A percentile compares a stretch with the other conserved stretches of the same genome.
Conservation (phyloP, 1,140 invertebrate genomes). For the Plectrocnemia conspersa region DNA sequence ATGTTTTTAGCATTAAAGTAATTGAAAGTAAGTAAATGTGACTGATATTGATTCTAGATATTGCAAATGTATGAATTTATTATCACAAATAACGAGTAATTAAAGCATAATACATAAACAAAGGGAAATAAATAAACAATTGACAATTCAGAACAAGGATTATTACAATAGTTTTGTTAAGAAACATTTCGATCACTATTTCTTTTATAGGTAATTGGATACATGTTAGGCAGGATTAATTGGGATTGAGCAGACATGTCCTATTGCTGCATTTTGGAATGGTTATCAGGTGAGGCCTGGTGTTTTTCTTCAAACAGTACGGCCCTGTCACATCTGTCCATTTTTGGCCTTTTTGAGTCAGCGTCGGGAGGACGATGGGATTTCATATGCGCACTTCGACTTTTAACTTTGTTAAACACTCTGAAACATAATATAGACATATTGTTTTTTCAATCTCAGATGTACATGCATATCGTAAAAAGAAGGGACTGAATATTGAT, state of each 20-base stretch:
- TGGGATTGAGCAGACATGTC: slow-evolving; percentile 33
- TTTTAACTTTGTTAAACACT: slow-evolving; percentile 96
- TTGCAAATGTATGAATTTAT: too few species aligned
- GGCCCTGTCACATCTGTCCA: slow-evolving; percentile 54
- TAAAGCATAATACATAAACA: too few species aligned
- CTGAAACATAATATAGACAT: slow-evolving; percentile 65
- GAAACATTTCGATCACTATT: too few species aligned
- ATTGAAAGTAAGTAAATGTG: too few species aligned
- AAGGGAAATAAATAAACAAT: too few species aligned
- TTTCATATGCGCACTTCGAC: slow-evolving; percentile 97
- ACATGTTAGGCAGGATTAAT: slow-evolving; percentile 27
- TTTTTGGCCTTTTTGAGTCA: slow-evolving; percentile 53
- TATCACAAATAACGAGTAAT: too few species aligned
- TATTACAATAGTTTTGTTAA: too few species aligned
- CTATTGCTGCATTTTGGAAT: slow-evolving; percentile 41
- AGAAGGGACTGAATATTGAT: slow-evolving; percentile 34
- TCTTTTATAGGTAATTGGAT: slow-evolving; percentile 23
- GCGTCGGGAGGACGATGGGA: slow-evolving; percentile 80
- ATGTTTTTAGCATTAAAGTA: too few species aligned
- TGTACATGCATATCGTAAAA: slow-evolving; percentile 40
- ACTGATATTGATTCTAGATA: too few species aligned
- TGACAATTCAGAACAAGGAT: too few species aligned
- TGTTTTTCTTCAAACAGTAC: slow-evolving; percentile 45
- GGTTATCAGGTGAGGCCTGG: slow-evolving; percentile 44
- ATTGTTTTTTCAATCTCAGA: slow-evolving; percentile 44